Conservation (phyloP, 2,113 vertebrate species). For the Rhynchomys soricoides region DNA sequence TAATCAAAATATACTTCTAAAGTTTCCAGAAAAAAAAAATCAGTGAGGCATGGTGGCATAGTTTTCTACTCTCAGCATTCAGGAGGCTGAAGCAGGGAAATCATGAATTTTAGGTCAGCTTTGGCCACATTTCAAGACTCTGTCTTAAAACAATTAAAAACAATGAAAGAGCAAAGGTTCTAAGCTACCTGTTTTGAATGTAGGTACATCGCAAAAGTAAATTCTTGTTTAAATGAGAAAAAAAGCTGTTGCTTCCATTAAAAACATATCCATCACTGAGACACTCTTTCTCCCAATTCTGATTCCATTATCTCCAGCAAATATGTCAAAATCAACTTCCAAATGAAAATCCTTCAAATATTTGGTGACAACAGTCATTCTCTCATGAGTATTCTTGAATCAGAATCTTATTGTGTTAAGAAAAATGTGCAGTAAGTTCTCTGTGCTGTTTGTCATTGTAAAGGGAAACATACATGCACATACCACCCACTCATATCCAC, state of each 20-base stretch:
- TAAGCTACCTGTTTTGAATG: neutral
- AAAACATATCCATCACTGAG: neutral
- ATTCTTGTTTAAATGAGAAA: neutral
- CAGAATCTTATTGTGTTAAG: neutral
- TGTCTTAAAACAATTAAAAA: neutral
- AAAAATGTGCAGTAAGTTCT: neutral
- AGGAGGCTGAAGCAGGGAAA: neutral
- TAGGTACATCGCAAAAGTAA: neutral
- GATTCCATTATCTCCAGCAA: neutral
- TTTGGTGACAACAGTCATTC: neutral
- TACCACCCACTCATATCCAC: neutral
- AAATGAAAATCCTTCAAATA: neutral
- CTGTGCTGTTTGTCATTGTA: neutral
- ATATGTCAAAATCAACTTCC: slow-evolving; percentile 2
- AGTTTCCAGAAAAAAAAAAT: neutral
- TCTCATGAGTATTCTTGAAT: neutral
- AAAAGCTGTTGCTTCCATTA: slow-evolving; percentile 28
- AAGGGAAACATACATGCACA: neutral
- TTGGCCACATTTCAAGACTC: neutral
- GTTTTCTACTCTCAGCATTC: neutral
- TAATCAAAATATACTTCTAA: neutral
- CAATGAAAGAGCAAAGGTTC: neutral
- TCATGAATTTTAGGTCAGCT: neutral
- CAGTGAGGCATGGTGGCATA: neutral
- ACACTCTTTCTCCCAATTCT: neutral